These are phyloP conservation scores for Emydoidea blandingii DNA, from an alignment of 2,797 vertebrate genomes.

Conservation along the genomic window DNA sequence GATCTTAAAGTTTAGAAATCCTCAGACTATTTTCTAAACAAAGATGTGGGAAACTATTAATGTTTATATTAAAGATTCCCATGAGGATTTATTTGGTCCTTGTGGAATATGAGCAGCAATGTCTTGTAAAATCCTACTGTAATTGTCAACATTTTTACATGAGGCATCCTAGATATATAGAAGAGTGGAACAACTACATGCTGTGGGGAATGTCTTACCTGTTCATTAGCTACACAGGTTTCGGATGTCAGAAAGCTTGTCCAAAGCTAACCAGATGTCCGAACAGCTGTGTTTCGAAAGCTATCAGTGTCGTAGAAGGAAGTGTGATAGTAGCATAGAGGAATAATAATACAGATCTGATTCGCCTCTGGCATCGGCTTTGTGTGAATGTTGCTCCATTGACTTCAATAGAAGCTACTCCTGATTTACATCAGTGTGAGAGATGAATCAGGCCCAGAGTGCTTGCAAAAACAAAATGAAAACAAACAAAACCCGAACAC, in stretches of 20 bases:
- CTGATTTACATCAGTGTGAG: conserved; percentile 33
- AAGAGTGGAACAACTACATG: background rate
- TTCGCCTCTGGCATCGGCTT: background rate
- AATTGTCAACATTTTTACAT: conserved; percentile 67
- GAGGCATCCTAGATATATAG: conserved; percentile 67
- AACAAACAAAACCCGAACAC: conserved; percentile 61
- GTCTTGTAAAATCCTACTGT: conserved; percentile 70
- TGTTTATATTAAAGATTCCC: conserved; percentile 87
- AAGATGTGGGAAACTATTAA: conserved; percentile 90
- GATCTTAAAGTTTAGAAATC: conserved; percentile 87
- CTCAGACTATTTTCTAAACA: conserved; percentile 86
- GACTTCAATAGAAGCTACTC: background rate
- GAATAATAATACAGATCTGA: background rate
- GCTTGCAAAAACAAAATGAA: conserved; percentile 50
- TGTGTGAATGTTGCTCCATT: background rate
- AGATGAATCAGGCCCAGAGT: conserved; percentile 55
- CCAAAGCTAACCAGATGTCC: conserved; percentile 25
- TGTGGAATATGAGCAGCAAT: conserved; percentile 78
- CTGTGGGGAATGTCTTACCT: conserved; percentile 49
- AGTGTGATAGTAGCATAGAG: background rate
- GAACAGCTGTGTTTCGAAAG: background rate
- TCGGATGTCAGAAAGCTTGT: conserved; percentile 33
- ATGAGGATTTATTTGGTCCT: conserved; percentile 76
- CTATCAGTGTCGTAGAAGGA: background rate
- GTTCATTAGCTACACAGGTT: conserved; percentile 18